Evolutionary conservation across 1,140 invertebrate species (phyloP).

Genomic region (Apis dorsata): DNA sequence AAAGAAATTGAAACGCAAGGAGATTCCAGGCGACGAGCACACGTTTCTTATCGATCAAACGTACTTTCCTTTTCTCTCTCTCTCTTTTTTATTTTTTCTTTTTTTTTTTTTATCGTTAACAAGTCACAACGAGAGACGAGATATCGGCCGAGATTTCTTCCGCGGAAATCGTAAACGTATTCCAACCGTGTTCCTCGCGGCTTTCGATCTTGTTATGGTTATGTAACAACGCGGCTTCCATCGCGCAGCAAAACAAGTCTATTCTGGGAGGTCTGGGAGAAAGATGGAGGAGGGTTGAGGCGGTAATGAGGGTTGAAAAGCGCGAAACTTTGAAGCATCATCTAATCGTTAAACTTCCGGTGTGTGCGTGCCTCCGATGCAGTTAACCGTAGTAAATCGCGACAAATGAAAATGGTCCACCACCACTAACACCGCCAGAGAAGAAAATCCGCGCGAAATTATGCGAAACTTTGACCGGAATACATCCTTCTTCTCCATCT

Average conservation of each 20-base stretch:
- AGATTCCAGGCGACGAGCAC: neutral
- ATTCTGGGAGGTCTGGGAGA: neutral
- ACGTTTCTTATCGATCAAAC: slow-evolving; percentile 27
- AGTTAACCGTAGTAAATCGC: neutral
- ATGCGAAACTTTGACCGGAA: slow-evolving; percentile 40
- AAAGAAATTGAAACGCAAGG: neutral
- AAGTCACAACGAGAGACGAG: neutral
- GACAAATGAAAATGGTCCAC: slow-evolving; percentile 1
- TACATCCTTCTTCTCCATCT: slow-evolving; percentile 2
- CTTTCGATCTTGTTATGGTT: slow-evolving; percentile 63
- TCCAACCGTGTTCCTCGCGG: slow-evolving; percentile 49
- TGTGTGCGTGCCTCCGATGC: neutral
- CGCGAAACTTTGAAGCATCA: slow-evolving; percentile 60
- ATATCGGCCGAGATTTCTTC: slow-evolving; percentile 34
- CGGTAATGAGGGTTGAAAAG: slow-evolving; percentile 34
- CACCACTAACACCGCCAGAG: neutral
- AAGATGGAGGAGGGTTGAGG: neutral
- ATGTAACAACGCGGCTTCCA: slow-evolving; percentile 43
- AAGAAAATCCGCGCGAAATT: slow-evolving; percentile 56
- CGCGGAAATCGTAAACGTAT: slow-evolving; percentile 44
- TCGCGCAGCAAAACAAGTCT: slow-evolving; percentile 24
- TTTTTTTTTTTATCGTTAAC: neutral
- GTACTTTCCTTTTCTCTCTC: neutral
- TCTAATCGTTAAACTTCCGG: slow-evolving; percentile 57
- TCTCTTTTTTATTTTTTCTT: too few species aligned